phyloP scores from a whole-genome alignment of 2,888 invertebrate genomes.

The Drosophila diplacantha region DNA sequence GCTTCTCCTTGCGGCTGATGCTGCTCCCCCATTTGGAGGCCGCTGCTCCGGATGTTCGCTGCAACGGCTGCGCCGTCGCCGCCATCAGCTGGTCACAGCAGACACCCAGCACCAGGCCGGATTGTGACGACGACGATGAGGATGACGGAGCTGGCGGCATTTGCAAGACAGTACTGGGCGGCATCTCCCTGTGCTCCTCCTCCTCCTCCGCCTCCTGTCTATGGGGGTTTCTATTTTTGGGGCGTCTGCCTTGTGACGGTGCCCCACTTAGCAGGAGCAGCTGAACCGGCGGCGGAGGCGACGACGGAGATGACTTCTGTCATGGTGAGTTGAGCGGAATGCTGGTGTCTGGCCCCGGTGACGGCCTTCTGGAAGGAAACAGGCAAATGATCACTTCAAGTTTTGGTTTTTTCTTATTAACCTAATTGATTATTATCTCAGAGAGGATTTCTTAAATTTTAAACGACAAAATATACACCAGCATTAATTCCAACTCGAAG shows the following conservation, averaged over 20 bases:
- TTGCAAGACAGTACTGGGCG: slow-evolving; percentile 65
- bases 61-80: slow-evolving; percentile 40
- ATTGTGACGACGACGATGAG: slow-evolving; percentile 40
- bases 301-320: slow-evolving; percentile 47
- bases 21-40: slow-evolving; percentile 9
- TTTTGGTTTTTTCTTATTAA: not conserved
- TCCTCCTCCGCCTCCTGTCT: slow-evolving; percentile 13
- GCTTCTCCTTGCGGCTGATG: slow-evolving; percentile 79
- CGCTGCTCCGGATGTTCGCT: slow-evolving; percentile 28
- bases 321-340: slow-evolving; percentile 66
- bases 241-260: slow-evolving; percentile 71
- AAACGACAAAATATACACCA: no score
- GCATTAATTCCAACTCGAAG: not conserved
- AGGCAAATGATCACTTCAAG: slow-evolving; percentile 6
- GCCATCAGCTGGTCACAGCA: slow-evolving; percentile 66
- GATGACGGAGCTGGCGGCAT: slow-evolving; percentile 55
- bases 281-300: slow-evolving; percentile 29
- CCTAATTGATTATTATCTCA: not conserved
- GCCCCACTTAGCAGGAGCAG: slow-evolving; percentile 65
- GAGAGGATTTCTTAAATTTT: no score
- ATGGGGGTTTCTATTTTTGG: slow-evolving; percentile 62
- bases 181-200: slow-evolving; percentile 50
- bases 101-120: slow-evolving; percentile 64
- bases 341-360: slow-evolving; percentile 62
- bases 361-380: slow-evolving; percentile 58